phyloP scores from a whole-genome alignment of 2,888 invertebrate genomes.

The Tachina fera region DNA sequence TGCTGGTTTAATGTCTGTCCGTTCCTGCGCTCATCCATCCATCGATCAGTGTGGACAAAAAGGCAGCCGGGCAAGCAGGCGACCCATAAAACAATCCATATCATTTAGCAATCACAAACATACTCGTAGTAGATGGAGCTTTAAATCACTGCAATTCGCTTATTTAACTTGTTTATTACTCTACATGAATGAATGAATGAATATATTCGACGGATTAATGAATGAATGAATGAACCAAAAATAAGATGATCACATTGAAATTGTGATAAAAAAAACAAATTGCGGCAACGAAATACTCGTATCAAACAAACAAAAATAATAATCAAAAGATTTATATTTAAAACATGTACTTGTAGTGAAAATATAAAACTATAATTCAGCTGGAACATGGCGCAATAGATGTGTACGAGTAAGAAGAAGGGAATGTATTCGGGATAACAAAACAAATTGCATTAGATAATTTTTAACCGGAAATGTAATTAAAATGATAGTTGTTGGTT shows the following conservation, averaged over 20 bases:
- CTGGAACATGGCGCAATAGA: not conserved
- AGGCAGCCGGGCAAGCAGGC: slow-evolving; percentile 28
- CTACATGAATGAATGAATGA: slow-evolving; percentile 33
- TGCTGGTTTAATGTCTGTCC: slow-evolving; percentile 41
- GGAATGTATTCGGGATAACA: slow-evolving; percentile 22
- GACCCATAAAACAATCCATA: slow-evolving; percentile 42
- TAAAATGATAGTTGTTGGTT: slow-evolving; percentile 51
- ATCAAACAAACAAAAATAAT: slow-evolving; percentile 6
- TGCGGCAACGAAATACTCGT: not conserved
- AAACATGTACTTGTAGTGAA: slow-evolving; percentile 41
- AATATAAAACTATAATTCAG: slow-evolving; percentile 1
- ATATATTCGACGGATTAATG: slow-evolving; percentile 22
- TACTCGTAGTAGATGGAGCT: not conserved
- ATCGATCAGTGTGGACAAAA: slow-evolving; percentile 5
- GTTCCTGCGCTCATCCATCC: slow-evolving; percentile 7
- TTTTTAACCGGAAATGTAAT: slow-evolving; percentile 72
- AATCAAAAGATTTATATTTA: slow-evolving; percentile 61
- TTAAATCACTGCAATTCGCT: slow-evolving; percentile 36
- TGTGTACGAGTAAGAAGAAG: not conserved
- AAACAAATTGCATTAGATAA: slow-evolving; percentile 58
- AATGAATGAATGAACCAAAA: slow-evolving; percentile 39
- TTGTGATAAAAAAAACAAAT: slow-evolving; percentile 4
- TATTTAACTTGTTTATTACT: slow-evolving; percentile 15
- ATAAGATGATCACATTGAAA: slow-evolving; percentile 21
- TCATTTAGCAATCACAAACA: slow-evolving; percentile 10